phyloP scores from a whole-genome alignment of 2,797 vertebrate genomes.

The Psittacula echo region DNA sequence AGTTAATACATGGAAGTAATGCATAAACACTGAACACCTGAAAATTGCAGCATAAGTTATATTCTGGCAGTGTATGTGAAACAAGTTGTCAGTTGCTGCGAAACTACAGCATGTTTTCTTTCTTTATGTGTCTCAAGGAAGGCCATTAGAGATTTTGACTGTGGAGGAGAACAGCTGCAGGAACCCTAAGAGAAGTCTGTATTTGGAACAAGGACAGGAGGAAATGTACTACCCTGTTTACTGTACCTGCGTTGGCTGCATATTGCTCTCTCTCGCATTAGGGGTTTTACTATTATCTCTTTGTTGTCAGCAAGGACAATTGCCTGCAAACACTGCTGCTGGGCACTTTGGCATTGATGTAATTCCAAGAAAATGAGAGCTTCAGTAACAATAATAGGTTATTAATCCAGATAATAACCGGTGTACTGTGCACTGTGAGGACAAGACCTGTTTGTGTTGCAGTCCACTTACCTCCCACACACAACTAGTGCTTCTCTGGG shows the following conservation, averaged over 20 bases:
- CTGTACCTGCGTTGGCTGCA: background rate
- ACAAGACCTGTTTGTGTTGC: background rate
- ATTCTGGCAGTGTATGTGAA: background rate
- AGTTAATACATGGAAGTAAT: background rate
- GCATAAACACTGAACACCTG: background rate
- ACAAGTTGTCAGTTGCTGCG: background rate
- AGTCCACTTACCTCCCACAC: background rate
- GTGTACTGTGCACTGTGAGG: background rate
- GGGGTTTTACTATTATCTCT: background rate
- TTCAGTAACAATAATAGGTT: background rate
- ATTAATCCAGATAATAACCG: background rate
- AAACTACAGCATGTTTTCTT: background rate
- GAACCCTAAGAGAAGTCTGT: background rate
- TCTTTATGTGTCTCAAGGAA: background rate
- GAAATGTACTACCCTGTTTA: background rate
- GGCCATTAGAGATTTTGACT: background rate
- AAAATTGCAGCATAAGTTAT: background rate
- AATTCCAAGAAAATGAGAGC: conserved; percentile 14
- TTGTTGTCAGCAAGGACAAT: background rate
- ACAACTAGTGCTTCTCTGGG: background rate
- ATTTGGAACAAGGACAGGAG: background rate
- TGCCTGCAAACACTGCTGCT: background rate
- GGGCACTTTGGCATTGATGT: background rate
- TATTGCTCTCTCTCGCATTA: background rate
- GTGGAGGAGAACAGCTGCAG: background rate